Evolutionary conservation across 2,113 vertebrate species (phyloP).

Genomic region (Mionectes macconnelli): DNA sequence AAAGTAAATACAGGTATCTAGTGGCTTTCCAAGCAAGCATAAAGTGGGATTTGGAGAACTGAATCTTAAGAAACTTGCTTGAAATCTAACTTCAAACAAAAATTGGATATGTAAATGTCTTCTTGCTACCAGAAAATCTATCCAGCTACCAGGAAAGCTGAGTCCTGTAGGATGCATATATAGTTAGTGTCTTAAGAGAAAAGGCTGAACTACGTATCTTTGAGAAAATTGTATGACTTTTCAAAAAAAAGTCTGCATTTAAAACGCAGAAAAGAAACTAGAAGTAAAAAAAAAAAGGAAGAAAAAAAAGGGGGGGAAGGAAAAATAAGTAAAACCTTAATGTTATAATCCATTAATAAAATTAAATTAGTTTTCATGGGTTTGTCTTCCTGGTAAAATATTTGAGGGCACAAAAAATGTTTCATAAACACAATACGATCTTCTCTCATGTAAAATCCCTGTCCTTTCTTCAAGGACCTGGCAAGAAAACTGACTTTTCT

Average conservation of each 20-base stretch:
- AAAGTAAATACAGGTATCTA: not conserved
- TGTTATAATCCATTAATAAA: not conserved
- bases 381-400: not conserved
- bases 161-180: not conserved
- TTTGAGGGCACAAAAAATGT: not conserved
- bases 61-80: not conserved
- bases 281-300: rapidly evolving
- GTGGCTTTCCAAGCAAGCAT: not conserved
- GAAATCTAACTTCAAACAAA: not conserved
- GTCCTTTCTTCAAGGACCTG: not conserved
- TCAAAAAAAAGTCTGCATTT: not conserved
- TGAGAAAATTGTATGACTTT: not conserved
- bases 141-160: not conserved
- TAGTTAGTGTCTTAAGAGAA: not conserved
- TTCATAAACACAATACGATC: not conserved
- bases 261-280: not conserved
- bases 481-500: not conserved
- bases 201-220: not conserved
- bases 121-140: not conserved
- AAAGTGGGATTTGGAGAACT: not conserved
- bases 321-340: no score
- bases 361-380: not conserved
- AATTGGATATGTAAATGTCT: not conserved
- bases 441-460: not conserved
- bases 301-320: no score